Percentiles rank a stretch among this genome's conserved stretches.
phyloP scores from a whole-genome alignment of 2,888 invertebrate genomes.

The Invenusta paracnida region DNA sequence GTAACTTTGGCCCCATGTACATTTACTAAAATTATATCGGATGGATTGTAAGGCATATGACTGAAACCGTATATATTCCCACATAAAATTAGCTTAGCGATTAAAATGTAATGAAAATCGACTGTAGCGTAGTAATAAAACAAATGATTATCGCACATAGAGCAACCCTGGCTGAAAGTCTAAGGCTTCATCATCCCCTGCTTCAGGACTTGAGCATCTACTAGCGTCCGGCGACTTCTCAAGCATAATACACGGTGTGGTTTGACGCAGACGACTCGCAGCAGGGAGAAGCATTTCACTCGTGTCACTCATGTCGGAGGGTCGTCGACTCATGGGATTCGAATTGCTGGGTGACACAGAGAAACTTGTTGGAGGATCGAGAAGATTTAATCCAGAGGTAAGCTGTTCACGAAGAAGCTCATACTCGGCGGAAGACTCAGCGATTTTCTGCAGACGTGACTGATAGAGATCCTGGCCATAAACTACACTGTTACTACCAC shows the following conservation, averaged over 20 bases:
- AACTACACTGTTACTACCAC: not conserved
- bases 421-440: not conserved
- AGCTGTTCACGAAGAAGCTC: constrained; percentile 11
- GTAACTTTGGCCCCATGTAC: too few species aligned
- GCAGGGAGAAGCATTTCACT: not conserved
- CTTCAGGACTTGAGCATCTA: not conserved
- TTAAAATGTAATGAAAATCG: too few species aligned
- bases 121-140: too few species aligned
- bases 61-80: too few species aligned
- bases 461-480: constrained; percentile 1
- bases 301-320: not conserved
- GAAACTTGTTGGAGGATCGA: not conserved
- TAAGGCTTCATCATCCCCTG: not conserved
- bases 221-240: constrained; percentile 15
- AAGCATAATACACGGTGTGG: not conserved
- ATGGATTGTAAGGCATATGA: too few species aligned
- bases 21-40: too few species aligned
- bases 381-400: not conserved
- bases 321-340: not conserved
- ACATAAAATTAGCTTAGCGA: too few species aligned
- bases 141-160: not conserved
- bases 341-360: not conserved
- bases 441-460: not conserved
- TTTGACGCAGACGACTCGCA: not conserved
- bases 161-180: not conserved